Evolutionary conservation across 2,113 vertebrate species (phyloP), one percentile per base, ranked within the genome.

Genomic region (Suncus etruscus): DNA sequence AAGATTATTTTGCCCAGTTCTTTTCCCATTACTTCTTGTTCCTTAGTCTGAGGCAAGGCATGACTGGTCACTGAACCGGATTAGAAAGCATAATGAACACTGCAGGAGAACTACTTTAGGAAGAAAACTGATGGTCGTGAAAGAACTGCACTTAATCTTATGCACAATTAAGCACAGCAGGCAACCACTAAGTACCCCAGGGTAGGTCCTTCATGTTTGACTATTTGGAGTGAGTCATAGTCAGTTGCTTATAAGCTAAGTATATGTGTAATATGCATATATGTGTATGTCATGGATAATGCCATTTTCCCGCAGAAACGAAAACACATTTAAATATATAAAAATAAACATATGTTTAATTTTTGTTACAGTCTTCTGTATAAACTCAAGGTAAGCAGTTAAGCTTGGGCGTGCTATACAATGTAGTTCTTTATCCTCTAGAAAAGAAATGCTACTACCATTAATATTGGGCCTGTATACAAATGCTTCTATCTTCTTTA

Each of bases 131-230:
- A 32, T 65, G 83, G 77, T n/a, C 89, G 25, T 25, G 65, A 85
- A 82, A 89, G 82, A 89, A 39, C 20, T 54, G 20, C 58, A 76
- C 61, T 91, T 87, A 87, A 94, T 91, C 93, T 87, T 82, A 82
- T 0, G 22, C 83, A 92, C 74, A 84, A 84, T 93, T 95, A 91
- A 94, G 93, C 94, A 84, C 87, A 95, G 90, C 90, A 82, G n/a
- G 47, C 65, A 82, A 66, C 81, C 27, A 78, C n/a, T 82, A 61
- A 79, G 47, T 70, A 24, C 58, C 11, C 48, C 1, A 1, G 80
- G 22, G 29, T 74, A 78, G 69, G 69, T 32, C 69, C 47, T 91
- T 86, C 73, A 87, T 75, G 29, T 75, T 88, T 86, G 66, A 58
- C 48, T 89, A 93, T 69, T 81, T 86, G 82, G 76, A 87, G 24